These are phyloP conservation scores for Cephonodes hylas DNA, from an alignment of 2,888 invertebrate genomes.

Conservation along the genomic window DNA sequence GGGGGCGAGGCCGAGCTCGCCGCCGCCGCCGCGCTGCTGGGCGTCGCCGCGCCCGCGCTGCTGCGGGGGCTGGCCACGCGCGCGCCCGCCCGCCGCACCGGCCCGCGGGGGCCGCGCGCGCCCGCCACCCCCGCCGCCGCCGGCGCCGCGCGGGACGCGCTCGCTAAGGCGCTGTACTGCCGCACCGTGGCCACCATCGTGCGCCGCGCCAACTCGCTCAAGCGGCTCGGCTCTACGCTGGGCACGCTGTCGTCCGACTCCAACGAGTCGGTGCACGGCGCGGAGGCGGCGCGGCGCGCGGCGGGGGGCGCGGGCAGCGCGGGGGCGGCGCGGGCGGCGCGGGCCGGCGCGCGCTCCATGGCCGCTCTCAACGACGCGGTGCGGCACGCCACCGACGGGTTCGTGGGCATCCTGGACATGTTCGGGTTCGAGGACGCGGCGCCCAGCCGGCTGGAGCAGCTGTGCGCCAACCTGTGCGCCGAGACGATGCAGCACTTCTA, in stretches of 20 bases:
- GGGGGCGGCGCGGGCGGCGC: slow-evolving; percentile 84
- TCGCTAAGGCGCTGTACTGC: slow-evolving; percentile 95
- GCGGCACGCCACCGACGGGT: slow-evolving; percentile 95
- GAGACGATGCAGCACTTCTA: slow-evolving; percentile 99
- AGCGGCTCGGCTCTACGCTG: slow-evolving; percentile 90
- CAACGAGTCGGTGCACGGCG: slow-evolving; percentile 93
- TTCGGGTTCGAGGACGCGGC: slow-evolving; percentile 97
- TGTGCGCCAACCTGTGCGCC: slow-evolving; percentile 97
- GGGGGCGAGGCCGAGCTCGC: slow-evolving; percentile 91
- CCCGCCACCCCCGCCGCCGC: slow-evolving; percentile 90
- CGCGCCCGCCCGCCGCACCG: slow-evolving; percentile 74
- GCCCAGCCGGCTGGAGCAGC: slow-evolving; percentile 94
- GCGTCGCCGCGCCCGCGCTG: slow-evolving; percentile 86
- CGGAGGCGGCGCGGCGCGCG: slow-evolving; percentile 92
- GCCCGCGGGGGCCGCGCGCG: slow-evolving; percentile 83
- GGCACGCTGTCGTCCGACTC: slow-evolving; percentile 95
- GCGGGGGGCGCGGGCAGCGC: slow-evolving; percentile 91
- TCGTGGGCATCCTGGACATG: slow-evolving; percentile 97
- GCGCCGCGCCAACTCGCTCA: slow-evolving; percentile 94
- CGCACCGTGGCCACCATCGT: slow-evolving; percentile 97
- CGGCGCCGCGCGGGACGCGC: slow-evolving; percentile 92
- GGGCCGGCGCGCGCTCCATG: slow-evolving; percentile 94
- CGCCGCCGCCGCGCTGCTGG: slow-evolving; percentile 90
- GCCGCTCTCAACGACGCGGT: slow-evolving; percentile 95
- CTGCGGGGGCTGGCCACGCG: slow-evolving; percentile 91